A percentile compares a stretch with the other conserved stretches of the same genome.
Conservation (phyloP, 2,113 vertebrate species). For the Xerus inauris region DNA sequence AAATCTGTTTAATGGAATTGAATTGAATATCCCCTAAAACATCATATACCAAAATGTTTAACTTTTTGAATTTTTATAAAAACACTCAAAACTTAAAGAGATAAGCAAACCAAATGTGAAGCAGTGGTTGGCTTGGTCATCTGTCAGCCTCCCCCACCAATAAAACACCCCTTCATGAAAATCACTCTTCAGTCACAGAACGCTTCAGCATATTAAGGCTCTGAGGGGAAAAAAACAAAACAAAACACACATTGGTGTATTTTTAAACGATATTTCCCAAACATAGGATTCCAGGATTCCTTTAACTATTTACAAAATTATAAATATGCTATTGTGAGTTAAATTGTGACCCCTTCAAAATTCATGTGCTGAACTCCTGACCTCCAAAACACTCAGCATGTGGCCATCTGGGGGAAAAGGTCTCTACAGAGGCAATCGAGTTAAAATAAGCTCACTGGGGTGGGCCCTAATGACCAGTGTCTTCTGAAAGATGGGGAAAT, state of each 20-base stretch:
- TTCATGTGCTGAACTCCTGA: not conserved
- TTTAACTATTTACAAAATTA: not conserved
- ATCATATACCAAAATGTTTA: not conserved
- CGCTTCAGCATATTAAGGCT: not conserved
- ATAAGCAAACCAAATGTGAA: not conserved
- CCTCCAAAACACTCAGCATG: not conserved
- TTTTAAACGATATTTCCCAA: not conserved
- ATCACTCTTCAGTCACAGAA: not conserved
- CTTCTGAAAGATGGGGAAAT: not conserved
- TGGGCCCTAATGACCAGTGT: not conserved
- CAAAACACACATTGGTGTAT: not conserved
- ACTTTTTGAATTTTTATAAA: not conserved
- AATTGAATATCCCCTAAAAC: not conserved
- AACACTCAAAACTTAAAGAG: constrained; percentile 6
- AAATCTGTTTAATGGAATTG: not conserved
- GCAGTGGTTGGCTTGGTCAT: not conserved
- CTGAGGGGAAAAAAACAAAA: not conserved
- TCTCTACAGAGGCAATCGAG: not conserved
- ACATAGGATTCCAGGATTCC: not conserved
- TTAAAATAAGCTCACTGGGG: not conserved
- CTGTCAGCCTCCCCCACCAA: not conserved
- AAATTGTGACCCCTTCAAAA: not conserved
- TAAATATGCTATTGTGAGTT: not conserved
- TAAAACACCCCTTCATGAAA: not conserved
- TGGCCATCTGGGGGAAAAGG: no score